Conservation (phyloP, 2,888 invertebrate genomes). For the Slavum lentiscoides region DNA sequence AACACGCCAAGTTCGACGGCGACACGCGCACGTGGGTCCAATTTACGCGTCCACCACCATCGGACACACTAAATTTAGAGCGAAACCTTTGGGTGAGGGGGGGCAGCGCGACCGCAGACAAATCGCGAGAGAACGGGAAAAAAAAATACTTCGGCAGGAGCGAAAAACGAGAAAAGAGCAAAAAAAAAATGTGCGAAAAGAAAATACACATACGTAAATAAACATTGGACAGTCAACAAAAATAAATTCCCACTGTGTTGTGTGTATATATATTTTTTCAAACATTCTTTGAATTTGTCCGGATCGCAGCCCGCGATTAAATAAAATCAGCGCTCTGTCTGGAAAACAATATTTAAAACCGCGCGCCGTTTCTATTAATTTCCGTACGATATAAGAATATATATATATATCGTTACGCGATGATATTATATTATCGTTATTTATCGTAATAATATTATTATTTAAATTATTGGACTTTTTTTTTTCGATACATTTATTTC, state of each 20-base stretch:
- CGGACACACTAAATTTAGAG: slow-evolving; percentile 29
- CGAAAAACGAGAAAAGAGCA: neutral
- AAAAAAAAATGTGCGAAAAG: neutral
- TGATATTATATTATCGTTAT: no score
- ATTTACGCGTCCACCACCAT: neutral
- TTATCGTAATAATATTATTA: no score
- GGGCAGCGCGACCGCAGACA: neutral
- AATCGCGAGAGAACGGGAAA: neutral
- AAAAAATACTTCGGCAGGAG: neutral
- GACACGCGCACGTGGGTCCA: neutral
- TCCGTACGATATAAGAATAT: no score
- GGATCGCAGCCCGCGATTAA: neutral
- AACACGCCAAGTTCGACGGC: neutral
- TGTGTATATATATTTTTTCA: neutral
- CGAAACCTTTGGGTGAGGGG: slow-evolving; percentile 11
- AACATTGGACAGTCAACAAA: slow-evolving; percentile 33
- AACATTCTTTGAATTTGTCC: neutral
- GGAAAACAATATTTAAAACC: no score
- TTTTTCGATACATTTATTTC: no score
- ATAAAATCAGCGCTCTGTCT: no score
- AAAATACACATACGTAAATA: slow-evolving; percentile 20
- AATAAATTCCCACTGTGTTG: neutral
- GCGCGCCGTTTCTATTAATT: no score
- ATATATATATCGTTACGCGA: no score
- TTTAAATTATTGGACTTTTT: no score